Conservation (phyloP, 2,888 invertebrate genomes). For the Cancer borealis region DNA sequence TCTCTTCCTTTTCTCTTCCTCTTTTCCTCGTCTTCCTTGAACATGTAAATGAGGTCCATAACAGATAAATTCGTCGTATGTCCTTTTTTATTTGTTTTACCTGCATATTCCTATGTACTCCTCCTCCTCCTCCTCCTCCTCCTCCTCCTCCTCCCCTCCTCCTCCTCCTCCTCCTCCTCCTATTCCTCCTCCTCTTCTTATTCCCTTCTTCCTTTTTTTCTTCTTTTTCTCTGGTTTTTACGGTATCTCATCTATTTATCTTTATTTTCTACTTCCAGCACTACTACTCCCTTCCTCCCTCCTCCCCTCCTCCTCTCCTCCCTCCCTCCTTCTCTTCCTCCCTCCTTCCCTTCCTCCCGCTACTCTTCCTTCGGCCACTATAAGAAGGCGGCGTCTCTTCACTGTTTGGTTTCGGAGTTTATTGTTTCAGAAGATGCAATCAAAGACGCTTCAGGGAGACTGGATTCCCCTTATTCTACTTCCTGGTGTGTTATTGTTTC, state of each 20-base stretch:
- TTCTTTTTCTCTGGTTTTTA: no score
- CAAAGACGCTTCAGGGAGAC: constrained; percentile 1
- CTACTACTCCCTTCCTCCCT: background rate
- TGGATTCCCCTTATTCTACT: background rate
- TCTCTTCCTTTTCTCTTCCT: background rate
- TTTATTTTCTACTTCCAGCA: background rate
- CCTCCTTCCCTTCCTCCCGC: background rate
- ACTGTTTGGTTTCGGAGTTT: constrained; percentile 34
- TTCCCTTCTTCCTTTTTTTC: background rate
- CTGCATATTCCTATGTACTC: background rate
- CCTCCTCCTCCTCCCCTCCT: no score
- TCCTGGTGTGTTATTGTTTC: background rate
- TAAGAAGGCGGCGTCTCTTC: constrained; percentile 9
- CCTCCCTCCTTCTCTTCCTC: background rate
- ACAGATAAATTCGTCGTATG: background rate
- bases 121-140: no score
- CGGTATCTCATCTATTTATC: no score
- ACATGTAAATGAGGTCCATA: background rate
- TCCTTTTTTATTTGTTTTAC: background rate
- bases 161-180: no score
- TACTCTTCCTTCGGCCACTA: background rate
- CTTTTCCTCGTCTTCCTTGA: background rate
- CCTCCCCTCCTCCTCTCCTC: background rate
- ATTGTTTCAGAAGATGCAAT: constrained; percentile 37
- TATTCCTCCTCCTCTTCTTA: background rate